Conservation (phyloP, 2,797 vertebrate species). For the Pogonophryne albipinna region DNA sequence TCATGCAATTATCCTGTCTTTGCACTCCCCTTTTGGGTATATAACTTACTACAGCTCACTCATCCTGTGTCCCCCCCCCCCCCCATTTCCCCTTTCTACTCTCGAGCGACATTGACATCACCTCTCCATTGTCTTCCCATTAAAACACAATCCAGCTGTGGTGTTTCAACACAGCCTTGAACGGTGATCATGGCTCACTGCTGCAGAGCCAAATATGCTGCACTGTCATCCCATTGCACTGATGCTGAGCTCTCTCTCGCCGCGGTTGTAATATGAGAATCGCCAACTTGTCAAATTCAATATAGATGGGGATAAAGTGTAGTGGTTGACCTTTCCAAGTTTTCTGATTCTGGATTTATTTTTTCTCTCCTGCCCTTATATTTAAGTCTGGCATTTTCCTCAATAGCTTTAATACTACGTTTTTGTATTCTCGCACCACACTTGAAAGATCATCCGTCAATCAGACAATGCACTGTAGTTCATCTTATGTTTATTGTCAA, state of each 20-base stretch:
- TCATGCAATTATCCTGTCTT: conserved; percentile 36
- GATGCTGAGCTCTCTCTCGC: conserved; percentile 13
- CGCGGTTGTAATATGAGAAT: conserved; percentile 15
- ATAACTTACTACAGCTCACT: conserved; percentile 23
- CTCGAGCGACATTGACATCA: conserved; percentile 42
- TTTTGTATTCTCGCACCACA: not conserved
- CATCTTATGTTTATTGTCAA: conserved; percentile 21
- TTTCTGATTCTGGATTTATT: conserved; percentile 10
- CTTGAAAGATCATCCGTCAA: conserved; percentile 46
- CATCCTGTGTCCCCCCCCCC: conserved; percentile 4
- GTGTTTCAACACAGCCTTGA: conserved; percentile 60
- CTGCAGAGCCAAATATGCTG: conserved; percentile 41
- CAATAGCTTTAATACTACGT: not conserved
- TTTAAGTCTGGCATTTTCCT: conserved; percentile 6
- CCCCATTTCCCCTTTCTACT: conserved; percentile 12
- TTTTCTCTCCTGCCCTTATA: not conserved
- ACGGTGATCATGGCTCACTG: conserved; percentile 38
- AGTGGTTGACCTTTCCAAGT: conserved; percentile 24
- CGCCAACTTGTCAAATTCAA: conserved; percentile 4
- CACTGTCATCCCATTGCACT: conserved; percentile 37
- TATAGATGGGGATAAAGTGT: conserved; percentile 37
- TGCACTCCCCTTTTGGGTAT: conserved; percentile 20
- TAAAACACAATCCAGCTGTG: conserved; percentile 59
- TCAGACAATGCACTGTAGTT: not conserved
- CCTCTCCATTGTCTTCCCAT: conserved; percentile 31